These are phyloP conservation scores for Semotilus atromaculatus DNA, from an alignment of 2,797 vertebrate species.

Conservation along the genomic window DNA sequence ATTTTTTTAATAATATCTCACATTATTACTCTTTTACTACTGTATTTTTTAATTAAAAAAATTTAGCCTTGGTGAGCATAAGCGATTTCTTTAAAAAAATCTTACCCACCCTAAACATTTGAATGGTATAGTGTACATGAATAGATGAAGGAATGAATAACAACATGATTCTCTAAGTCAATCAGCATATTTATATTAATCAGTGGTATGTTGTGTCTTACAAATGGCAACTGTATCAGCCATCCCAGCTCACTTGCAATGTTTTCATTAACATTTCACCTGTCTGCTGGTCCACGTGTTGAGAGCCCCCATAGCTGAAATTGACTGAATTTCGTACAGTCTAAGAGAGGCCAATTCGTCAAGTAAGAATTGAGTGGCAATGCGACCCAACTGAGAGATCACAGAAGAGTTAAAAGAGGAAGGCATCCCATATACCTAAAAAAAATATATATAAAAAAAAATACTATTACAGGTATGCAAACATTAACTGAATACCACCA, in stretches of 20 bases:
- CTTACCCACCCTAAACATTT: not conserved
- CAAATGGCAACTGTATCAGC: not conserved
- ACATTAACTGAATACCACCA: not conserved
- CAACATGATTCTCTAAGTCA: not conserved
- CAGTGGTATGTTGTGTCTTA: not conserved
- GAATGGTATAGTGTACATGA: not conserved
- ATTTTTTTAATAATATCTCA: not conserved
- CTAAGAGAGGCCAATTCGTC: constrained; percentile 74
- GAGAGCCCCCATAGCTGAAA: constrained; percentile 73
- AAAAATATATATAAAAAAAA: constrained; percentile 2
- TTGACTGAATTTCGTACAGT: constrained; percentile 69
- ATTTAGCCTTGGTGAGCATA: not conserved
- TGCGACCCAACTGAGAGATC: constrained; percentile 75
- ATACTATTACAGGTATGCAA: not conserved
- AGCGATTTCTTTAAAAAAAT: not conserved
- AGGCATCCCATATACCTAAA: constrained; percentile 74
- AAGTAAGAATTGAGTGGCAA: constrained; percentile 68
- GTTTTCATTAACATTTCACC: constrained; percentile 63
- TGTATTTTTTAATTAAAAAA: not conserved
- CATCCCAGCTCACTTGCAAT: not conserved
- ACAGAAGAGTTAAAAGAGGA: constrained; percentile 73
- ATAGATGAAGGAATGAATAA: not conserved
- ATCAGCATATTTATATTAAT: not conserved
- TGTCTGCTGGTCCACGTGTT: constrained; percentile 73
- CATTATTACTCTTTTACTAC: not conserved